Conservation (phyloP, 1,140 invertebrate species). For the Dendrolimus kikuchii region DNA sequence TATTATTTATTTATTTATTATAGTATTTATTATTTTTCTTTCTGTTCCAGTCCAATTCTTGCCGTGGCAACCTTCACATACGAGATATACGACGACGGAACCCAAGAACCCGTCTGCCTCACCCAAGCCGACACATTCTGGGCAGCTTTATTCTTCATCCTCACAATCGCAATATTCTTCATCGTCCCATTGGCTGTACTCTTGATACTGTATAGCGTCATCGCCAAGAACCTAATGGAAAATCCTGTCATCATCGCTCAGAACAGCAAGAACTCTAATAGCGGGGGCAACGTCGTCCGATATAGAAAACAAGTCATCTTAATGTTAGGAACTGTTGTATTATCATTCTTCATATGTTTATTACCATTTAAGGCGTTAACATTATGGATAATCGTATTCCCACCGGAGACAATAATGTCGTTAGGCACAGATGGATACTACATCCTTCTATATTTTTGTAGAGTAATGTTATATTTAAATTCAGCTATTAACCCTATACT, state of each 20-base stretch:
- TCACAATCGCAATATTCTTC: constrained; percentile 87
- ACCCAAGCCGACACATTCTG: constrained; percentile 82
- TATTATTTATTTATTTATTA: too few species aligned
- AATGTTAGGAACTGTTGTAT: constrained; percentile 91
- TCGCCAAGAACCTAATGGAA: constrained; percentile 86
- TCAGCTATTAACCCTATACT: constrained; percentile 93
- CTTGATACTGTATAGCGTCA: constrained; percentile 86
- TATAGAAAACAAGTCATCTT: constrained; percentile 86
- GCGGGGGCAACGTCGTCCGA: constrained; percentile 61
- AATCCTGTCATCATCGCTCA: constrained; percentile 79
- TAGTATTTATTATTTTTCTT: constrained; percentile 21
- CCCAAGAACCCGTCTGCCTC: constrained; percentile 81
- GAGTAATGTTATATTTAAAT: constrained; percentile 91
- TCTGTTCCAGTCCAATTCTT: constrained; percentile 83
- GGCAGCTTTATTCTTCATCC: constrained; percentile 84
- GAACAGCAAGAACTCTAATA: constrained; percentile 69
- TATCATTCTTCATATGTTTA: constrained; percentile 93
- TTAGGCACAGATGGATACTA: constrained; percentile 86
- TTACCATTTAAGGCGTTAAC: constrained; percentile 90
- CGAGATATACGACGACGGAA: constrained; percentile 80
- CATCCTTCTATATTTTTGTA: constrained; percentile 87
- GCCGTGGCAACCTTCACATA: constrained; percentile 81
- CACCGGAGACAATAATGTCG: constrained; percentile 75
- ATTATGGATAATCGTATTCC: constrained; percentile 86
- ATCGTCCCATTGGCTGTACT: constrained; percentile 86